A percentile compares a stretch with the other conserved stretches of the same genome.
Evolutionary conservation across 2,888 invertebrate species (phyloP).

Genomic region (Heliconius hortense): DNA sequence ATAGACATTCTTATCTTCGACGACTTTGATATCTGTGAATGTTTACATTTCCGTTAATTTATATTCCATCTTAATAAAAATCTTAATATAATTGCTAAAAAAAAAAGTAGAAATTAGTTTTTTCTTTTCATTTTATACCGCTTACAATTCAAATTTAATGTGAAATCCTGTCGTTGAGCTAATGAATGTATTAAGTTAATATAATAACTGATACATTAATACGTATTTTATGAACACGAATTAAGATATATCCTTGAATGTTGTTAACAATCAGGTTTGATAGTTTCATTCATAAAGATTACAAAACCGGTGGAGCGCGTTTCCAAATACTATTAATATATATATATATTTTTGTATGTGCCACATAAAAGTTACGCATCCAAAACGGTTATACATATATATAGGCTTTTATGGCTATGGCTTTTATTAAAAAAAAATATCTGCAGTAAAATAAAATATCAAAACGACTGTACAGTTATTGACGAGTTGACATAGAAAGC

Average conservation of each 20-base stretch:
- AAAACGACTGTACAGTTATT: too few species aligned
- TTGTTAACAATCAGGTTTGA: slow-evolving; percentile 1
- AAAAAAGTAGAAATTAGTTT: neutral
- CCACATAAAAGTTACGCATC: neutral
- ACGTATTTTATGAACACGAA: neutral
- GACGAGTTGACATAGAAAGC: too few species aligned
- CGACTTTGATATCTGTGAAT: neutral
- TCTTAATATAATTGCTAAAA: neutral
- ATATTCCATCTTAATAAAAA: slow-evolving; percentile 4
- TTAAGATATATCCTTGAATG: slow-evolving; percentile 7
- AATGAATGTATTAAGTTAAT: neutral
- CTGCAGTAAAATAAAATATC: too few species aligned
- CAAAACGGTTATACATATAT: neutral
- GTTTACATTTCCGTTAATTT: slow-evolving; percentile 10
- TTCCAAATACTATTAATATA: slow-evolving; percentile 15
- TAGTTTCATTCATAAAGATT: slow-evolving; percentile 19
- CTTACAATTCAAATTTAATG: neutral
- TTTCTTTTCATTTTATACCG: neutral
- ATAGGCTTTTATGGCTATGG: too few species aligned
- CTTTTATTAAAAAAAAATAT: too few species aligned
- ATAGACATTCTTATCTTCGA: slow-evolving; percentile 1
- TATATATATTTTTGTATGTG: neutral
- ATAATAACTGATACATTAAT: neutral
- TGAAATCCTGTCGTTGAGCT: slow-evolving; percentile 2
- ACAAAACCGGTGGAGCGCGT: slow-evolving; percentile 11